Evolutionary conservation across 2,888 invertebrate genomes (phyloP), one percentile per base, ranked within the genome.

Genomic region (Conops quadrifasciatus): DNA sequence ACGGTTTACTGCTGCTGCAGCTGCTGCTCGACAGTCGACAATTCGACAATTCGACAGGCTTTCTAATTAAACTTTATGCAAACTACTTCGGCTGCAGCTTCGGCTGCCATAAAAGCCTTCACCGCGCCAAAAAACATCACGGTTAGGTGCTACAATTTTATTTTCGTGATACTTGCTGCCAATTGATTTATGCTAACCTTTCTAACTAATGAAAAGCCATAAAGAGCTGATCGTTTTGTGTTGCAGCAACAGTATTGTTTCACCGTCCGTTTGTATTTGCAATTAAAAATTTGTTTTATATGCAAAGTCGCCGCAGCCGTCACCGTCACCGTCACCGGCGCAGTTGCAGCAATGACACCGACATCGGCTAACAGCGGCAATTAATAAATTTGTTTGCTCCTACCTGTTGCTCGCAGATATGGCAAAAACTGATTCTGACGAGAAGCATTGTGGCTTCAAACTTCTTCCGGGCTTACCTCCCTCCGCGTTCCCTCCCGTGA

Each of bases 41-140:
- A n/a, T n/a, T n/a, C n/a, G n/a, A n/a, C 45, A 62, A 56, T 60
- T 28, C 21, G 24, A 21, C 59, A 36, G 58, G 58, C 70, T 73
- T 73, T 72, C 73, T 73, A 72, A 73, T 73, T 73, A 67, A 71
- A 71, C 51, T 66, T 53, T 56, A 56, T 43, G 58, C 49, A 71
- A 47, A 26, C 3, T 19, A 49, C 53, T 19, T 11, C 45, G 36
- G 26, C 45, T 21, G 53, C 64, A 59, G 30, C 30, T 21, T 16
- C 56, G 26, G 26, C 24, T 26, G 49, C 43, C 56, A 63, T 13
- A 28, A 45, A 16, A 53, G 53, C 15, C 64, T 64, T 49, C 24
- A 58, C 21, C 16, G 7, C 66, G 24, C 30, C 19, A 36, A 66
- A 45, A 24, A 16, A 9, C 2, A 45, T 21, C 49, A 26, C 36